A percentile compares a stretch with the other conserved stretches of the same genome.
Conservation (phyloP, 2,113 vertebrate genomes). For the Tonatia bakeri region DNA sequence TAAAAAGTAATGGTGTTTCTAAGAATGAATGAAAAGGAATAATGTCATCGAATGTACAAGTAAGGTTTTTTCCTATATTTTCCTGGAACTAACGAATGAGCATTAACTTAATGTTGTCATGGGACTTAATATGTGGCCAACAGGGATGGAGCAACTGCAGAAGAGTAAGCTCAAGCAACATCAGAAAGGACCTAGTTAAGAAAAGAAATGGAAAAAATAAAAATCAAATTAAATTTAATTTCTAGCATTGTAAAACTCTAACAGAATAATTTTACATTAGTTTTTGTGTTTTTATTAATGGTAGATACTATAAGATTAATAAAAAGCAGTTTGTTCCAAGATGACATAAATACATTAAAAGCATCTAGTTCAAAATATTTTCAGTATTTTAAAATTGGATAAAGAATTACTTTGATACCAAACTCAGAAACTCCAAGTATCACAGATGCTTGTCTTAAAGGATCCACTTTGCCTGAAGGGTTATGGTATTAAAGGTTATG, state of each 20-base stretch:
- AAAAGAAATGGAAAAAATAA: constrained; percentile 45
- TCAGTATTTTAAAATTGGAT: not conserved
- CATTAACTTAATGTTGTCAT: constrained; percentile 53
- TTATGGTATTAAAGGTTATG: not conserved
- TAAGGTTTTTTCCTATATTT: not conserved
- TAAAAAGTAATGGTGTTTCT: constrained; percentile 7
- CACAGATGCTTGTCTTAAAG: not conserved
- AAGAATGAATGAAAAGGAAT: constrained; percentile 15
- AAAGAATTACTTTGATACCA: constrained; percentile 20
- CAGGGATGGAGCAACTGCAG: constrained; percentile 66
- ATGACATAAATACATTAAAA: constrained; percentile 22
- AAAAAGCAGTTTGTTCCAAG: constrained; percentile 18
- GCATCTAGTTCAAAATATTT: constrained; percentile 16
- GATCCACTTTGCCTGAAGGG: not conserved
- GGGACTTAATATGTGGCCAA: constrained; percentile 65
- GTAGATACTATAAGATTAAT: constrained; percentile 26
- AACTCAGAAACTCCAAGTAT: not conserved
- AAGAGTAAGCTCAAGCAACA: constrained; percentile 71
- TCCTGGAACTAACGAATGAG: constrained; percentile 37
- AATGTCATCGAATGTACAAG: not conserved
- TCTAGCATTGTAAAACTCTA: constrained; percentile 57
- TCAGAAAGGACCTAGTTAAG: constrained; percentile 68
- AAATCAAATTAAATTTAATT: constrained; percentile 48
- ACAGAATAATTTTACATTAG: constrained; percentile 33
- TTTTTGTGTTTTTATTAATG: constrained; percentile 35